phyloP scores from a whole-genome alignment of 2,113 vertebrate genomes.

The Bubo blakistoni region DNA sequence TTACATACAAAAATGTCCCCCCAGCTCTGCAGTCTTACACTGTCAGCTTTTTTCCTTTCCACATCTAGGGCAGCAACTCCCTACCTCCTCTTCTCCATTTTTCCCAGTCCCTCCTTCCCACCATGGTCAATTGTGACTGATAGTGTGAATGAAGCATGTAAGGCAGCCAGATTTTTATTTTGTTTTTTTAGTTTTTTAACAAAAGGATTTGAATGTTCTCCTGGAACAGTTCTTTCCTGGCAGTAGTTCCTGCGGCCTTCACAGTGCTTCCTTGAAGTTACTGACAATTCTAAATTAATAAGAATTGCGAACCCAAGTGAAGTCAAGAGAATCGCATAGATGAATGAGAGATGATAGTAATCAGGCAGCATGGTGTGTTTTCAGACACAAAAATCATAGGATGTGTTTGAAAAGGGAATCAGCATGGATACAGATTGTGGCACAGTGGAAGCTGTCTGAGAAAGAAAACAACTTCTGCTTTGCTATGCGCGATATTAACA shows the following conservation, averaged over 20 bases:
- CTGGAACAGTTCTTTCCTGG: neutral
- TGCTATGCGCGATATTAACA: neutral
- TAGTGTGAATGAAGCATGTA: neutral
- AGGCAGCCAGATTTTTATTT: neutral
- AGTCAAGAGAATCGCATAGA: neutral
- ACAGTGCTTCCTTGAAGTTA: neutral
- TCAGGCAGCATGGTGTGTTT: neutral
- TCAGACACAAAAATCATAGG: neutral
- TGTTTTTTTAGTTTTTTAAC: neutral
- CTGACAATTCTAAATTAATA: neutral
- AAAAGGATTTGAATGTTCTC: neutral
- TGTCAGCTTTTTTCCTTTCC: neutral
- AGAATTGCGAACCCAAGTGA: neutral
- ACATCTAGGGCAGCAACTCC: neutral
- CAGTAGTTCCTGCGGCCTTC: neutral
- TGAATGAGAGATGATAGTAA: neutral
- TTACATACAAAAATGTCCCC: neutral
- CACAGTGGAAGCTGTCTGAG: neutral
- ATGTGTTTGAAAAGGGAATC: neutral
- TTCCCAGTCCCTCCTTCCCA: neutral
- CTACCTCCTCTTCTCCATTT: neutral
- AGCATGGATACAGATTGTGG: neutral
- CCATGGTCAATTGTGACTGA: neutral
- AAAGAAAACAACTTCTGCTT: neutral
- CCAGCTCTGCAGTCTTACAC: neutral